Conservation (phyloP, 1,140 invertebrate species). For the Fopius arisanus region DNA sequence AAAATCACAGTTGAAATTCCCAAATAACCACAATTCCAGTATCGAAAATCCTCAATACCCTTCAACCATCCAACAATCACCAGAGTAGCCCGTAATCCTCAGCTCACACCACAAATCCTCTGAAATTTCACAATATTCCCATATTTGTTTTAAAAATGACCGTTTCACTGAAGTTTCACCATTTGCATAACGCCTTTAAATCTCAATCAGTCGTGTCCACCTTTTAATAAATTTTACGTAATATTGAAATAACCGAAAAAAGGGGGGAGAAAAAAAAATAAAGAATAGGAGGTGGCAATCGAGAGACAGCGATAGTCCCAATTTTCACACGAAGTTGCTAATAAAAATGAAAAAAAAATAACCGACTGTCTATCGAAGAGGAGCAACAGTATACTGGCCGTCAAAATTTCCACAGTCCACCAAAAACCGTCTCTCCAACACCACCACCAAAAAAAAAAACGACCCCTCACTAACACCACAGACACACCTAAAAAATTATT, state of each 20-base stretch:
- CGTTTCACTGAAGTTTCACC: neutral
- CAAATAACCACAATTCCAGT: neutral
- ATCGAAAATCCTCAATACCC: neutral
- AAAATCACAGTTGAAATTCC: neutral
- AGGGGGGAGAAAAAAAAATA: neutral
- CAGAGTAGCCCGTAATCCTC: neutral
- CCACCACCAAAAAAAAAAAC: neutral
- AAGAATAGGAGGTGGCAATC: neutral
- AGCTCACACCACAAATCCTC: too few relatives aligned
- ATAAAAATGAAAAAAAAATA: neutral
- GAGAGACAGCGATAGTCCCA: neutral
- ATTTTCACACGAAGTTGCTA: neutral
- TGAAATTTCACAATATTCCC: neutral
- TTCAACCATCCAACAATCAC: neutral
- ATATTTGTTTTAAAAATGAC: neutral
- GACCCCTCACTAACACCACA: neutral
- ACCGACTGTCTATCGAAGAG: neutral
- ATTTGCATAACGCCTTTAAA: slow-evolving; percentile 10
- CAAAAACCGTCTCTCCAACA: neutral
- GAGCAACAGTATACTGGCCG: slow-evolving; percentile 12
- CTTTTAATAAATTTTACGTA: slow-evolving; percentile 3
- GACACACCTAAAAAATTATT: neutral
- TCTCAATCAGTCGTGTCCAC: neutral
- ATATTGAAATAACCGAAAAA: neutral
- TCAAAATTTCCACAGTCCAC: neutral